Evolutionary conservation across 2,797 vertebrate species (phyloP).

Genomic region (Masticophis lateralis): DNA sequence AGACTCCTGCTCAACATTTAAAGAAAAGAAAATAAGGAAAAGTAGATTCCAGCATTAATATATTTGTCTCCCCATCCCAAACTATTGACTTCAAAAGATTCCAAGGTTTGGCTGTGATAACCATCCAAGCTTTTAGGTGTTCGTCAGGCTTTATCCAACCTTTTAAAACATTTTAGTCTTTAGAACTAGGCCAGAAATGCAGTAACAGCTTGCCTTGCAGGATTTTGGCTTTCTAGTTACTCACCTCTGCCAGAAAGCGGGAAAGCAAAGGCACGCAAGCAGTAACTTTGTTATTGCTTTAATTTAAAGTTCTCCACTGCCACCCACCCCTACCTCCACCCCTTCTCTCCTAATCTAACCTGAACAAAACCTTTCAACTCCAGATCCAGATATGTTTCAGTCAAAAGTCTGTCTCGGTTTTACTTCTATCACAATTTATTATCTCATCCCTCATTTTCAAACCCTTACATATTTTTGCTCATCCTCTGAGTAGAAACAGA

Average conservation of each 20-base stretch:
- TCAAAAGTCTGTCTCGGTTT: conserved; percentile 12
- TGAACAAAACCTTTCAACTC: conserved; percentile 32
- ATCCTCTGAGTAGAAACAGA: conserved; percentile 36
- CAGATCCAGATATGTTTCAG: conserved; percentile 18
- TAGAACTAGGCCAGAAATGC: conserved; percentile 25
- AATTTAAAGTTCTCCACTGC: not conserved
- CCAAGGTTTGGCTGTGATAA: conserved; percentile 28
- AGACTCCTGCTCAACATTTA: not conserved
- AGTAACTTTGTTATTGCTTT: conserved; percentile 27
- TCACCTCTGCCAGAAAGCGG: conserved; percentile 14
- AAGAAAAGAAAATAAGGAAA: conserved; percentile 10
- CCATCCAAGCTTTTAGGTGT: conserved; percentile 33
- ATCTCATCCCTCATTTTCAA: conserved; percentile 7
- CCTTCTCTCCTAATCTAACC: conserved; percentile 7
- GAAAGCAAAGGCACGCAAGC: conserved; percentile 26
- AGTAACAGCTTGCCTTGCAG: conserved; percentile 28
- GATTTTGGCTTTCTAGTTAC: conserved; percentile 18
- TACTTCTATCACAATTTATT: conserved; percentile 41
- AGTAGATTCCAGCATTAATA: conserved; percentile 7
- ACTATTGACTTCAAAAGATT: conserved; percentile 12
- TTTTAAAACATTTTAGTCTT: conserved; percentile 29
- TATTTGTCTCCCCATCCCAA: not conserved
- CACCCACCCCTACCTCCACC: not conserved
- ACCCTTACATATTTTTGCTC: conserved; percentile 16
- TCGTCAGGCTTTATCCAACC: conserved; percentile 29